These are phyloP conservation scores for Tineola bisselliella DNA, from an alignment of 2,888 invertebrate genomes.

Conservation along the genomic window DNA sequence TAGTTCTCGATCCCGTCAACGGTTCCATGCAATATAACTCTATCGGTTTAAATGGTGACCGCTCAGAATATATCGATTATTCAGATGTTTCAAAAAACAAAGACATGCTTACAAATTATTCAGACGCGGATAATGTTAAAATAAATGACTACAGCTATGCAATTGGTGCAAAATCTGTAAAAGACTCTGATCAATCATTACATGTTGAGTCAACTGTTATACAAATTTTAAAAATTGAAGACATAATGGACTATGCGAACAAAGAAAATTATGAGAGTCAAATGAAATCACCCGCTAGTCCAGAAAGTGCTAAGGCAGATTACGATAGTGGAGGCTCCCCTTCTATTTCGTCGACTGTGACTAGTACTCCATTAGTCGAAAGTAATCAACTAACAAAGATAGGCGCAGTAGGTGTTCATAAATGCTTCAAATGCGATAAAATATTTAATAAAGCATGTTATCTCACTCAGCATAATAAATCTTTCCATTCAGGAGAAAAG, in stretches of 20 bases:
- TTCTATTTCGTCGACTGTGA: constrained; percentile 41
- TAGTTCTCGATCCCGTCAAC: constrained; percentile 53
- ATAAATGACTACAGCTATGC: constrained; percentile 36
- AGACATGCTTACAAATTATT: constrained; percentile 29
- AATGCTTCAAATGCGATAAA: constrained; percentile 86
- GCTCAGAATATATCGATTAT: constrained; percentile 43
- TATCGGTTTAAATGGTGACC: constrained; percentile 40
- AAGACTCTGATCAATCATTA: constrained; percentile 31
- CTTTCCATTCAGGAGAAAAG: constrained; percentile 87
- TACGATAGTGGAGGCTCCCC: constrained; percentile 45
- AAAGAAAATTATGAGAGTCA: constrained; percentile 60
- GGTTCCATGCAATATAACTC: constrained; percentile 44
- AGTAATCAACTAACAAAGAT: constrained; percentile 49
- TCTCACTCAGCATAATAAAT: constrained; percentile 90
- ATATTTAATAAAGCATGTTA: constrained; percentile 87
- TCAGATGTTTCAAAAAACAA: constrained; percentile 47
- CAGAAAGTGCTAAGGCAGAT: constrained; percentile 54
- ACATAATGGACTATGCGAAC: constrained; percentile 62
- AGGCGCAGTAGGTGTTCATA: constrained; percentile 52
- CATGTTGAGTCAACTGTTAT: constrained; percentile 41
- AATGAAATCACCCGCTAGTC: constrained; percentile 61
- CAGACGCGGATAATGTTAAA: constrained; percentile 30
- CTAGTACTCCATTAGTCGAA: constrained; percentile 52
- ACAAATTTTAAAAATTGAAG: constrained; percentile 56
- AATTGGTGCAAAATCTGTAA: constrained; percentile 52